phyloP scores from a whole-genome alignment of 2,888 invertebrate genomes.

The Spialia ferax region DNA sequence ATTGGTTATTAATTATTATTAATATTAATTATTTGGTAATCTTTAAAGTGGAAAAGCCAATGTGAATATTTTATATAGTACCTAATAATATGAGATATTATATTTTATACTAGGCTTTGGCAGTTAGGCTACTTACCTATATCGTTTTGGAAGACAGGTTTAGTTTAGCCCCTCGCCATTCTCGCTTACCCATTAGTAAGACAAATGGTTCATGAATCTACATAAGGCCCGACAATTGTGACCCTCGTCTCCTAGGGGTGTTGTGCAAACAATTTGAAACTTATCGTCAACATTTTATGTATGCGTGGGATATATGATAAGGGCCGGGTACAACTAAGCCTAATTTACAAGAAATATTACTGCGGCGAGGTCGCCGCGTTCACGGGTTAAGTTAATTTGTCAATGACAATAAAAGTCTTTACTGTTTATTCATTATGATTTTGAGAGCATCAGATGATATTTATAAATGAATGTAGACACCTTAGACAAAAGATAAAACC shows the following conservation, averaged over 20 bases:
- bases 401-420: background rate
- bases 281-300: slow-evolving; percentile 43
- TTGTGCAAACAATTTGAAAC: slow-evolving; percentile 50
- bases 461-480: background rate
- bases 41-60: too few species aligned
- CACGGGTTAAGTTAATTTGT: slow-evolving; percentile 6
- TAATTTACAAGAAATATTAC: slow-evolving; percentile 34
- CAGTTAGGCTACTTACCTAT: too few species aligned
- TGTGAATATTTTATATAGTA: too few species aligned
- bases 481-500: too few species aligned
- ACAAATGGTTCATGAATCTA: slow-evolving; percentile 37
- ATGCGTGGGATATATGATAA: slow-evolving; percentile 45
- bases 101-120: too few species aligned
- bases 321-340: slow-evolving; percentile 23
- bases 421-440: background rate
- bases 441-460: background rate
- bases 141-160: too few species aligned
- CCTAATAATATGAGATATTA: too few species aligned
- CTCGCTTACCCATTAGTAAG: background rate
- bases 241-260: slow-evolving; percentile 48
- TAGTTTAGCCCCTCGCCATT: too few species aligned
- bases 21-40: too few species aligned
- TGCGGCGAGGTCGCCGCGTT: slow-evolving; percentile 5
- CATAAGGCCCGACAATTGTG: slow-evolving; percentile 49
- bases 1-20: too few species aligned